Evolutionary conservation across 2,113 vertebrate genomes (phyloP).

Genomic region (Eurystomus gularis): DNA sequence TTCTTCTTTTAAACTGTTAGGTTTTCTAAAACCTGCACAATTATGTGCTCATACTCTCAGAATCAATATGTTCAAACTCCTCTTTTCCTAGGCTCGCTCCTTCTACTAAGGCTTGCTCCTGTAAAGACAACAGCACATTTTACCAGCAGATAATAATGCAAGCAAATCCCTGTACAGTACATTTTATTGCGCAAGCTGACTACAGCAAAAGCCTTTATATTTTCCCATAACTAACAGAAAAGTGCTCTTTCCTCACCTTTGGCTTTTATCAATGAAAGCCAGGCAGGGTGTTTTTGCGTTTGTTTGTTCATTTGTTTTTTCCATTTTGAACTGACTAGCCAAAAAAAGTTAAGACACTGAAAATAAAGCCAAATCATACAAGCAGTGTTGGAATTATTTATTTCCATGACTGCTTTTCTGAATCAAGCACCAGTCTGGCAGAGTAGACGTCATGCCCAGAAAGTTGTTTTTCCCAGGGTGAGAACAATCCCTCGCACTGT

Average conservation of each 20-base stretch:
- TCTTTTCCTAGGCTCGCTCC: background rate
- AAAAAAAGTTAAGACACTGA: background rate
- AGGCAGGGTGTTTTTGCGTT: background rate
- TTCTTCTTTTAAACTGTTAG: background rate
- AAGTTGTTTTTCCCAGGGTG: slow-evolving; percentile 28
- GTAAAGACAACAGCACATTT: background rate
- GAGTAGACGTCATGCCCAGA: background rate
- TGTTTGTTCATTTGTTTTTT: background rate
- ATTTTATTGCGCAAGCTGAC: background rate
- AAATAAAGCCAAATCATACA: background rate
- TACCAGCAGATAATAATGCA: background rate
- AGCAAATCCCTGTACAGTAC: background rate
- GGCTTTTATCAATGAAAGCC: background rate
- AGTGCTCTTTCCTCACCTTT: background rate
- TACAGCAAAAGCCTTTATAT: background rate
- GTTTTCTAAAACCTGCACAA: background rate
- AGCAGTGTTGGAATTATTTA: background rate
- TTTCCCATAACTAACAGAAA: background rate
- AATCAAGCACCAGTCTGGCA: background rate
- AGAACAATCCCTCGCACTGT: background rate
- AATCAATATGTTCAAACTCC: background rate
- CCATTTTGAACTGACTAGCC: background rate
- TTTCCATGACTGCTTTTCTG: background rate
- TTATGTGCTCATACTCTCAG: background rate
- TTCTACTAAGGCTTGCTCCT: background rate